These are phyloP conservation scores for Acleris emargana DNA, from an alignment of 2,888 invertebrate genomes.

Conservation along the genomic window DNA sequence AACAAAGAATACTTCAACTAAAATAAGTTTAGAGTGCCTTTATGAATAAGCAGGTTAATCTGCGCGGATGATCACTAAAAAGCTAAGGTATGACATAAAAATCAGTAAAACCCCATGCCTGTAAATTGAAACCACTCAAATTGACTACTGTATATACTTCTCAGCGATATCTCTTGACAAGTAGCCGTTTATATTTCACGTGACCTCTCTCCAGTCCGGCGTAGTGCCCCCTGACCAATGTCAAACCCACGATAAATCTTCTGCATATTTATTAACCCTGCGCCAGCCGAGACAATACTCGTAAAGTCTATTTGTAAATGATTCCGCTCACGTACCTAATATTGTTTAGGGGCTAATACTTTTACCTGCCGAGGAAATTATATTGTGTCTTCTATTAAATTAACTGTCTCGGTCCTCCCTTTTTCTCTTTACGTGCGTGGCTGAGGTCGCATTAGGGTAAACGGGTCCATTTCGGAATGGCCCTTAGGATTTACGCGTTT, in stretches of 20 bases:
- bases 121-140: too few relatives aligned
- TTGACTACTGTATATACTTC: too few relatives aligned
- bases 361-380: slow-evolving; percentile 69
- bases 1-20: too few relatives aligned
- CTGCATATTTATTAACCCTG: slow-evolving; percentile 24
- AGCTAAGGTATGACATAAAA: too few relatives aligned
- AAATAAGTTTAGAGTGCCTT: too few relatives aligned
- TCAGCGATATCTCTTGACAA: too few relatives aligned
- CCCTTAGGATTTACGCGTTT: slow-evolving; percentile 28
- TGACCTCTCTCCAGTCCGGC: neutral
- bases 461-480: slow-evolving; percentile 22
- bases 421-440: slow-evolving; percentile 32
- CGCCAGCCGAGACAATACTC: slow-evolving; percentile 31
- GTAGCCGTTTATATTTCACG: too few relatives aligned
- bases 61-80: too few relatives aligned
- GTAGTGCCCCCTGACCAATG: neutral
- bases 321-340: slow-evolving; percentile 71
- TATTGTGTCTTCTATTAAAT: slow-evolving; percentile 66
- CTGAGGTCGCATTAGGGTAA: slow-evolving; percentile 21
- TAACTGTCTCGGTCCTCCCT: slow-evolving; percentile 50
- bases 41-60: too few relatives aligned
- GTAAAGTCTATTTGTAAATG: slow-evolving; percentile 60
- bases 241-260: neutral
- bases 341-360: slow-evolving; percentile 73
- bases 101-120: too few relatives aligned